Evolutionary conservation across 2,797 vertebrate species (phyloP), one percentile per base, ranked within the genome.

Genomic region (Adelosebastes latens): DNA sequence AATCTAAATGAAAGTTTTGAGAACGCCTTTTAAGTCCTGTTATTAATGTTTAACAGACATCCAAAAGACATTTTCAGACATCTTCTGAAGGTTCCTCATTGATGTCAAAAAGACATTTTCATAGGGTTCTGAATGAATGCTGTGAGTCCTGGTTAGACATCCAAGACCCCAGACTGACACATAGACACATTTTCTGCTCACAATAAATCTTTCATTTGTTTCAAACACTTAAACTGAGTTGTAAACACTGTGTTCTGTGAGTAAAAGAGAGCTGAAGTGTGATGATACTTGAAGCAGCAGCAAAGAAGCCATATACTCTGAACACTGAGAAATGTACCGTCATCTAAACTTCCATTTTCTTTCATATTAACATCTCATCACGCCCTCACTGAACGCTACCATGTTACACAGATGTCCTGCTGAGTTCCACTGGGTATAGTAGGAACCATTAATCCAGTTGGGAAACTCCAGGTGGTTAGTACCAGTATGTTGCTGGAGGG

Each of bases 391-490:
- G 18, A 69, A 16, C 31, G 18, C 12, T 4, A 63, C n/a, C 12
- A 22, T 55, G 32, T 55, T 64, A 34, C 68, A 60, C 29, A 60
- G 46, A 75, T 39, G 20, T 75, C 66, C 76, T 52, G 42, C 66
- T 25, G 75, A 42, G 72, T 39, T 34, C 52, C 27, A 55, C 25
- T 32, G 61, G 18, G 63, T 59, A 31, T 36, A 72, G 22, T 13
- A 56, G 27, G 18, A 66, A 36, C 11, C 4, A 4, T 72, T 76
- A 60, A 75, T 75, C 70, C 76, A 70, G 27, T 12, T 71, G 59
- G 62, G 65, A 63, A 73, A 68, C 60, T 74, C 74, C 74, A 82
- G 83, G 74, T 80, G 74, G 59, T 77, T 75, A 1, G 66, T 53
- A 64, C 36, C 58, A 27, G 68, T 63, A 11, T 16, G 8, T 67